Evolutionary conservation across 2,113 vertebrate species (phyloP).

Genomic region (Tachuris rubrigastra): DNA sequence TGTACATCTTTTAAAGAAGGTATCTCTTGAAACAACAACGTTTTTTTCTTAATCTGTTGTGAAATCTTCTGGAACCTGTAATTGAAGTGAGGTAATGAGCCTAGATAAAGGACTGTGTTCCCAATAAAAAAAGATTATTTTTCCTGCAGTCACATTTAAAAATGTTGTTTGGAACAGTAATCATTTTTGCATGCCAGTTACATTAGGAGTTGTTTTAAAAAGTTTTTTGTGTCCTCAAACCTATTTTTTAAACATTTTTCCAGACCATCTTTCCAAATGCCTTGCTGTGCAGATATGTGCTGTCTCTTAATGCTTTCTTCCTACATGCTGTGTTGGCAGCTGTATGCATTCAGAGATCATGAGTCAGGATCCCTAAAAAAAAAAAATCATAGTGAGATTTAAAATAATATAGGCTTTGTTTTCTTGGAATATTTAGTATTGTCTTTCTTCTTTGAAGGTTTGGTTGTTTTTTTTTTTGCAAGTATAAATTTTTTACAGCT

Average conservation of each 20-base stretch:
- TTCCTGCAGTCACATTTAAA: background rate
- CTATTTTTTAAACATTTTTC: background rate
- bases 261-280: background rate
- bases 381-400: background rate
- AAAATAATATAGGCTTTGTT: background rate
- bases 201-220: background rate
- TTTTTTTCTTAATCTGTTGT: background rate
- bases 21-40: background rate
- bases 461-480: background rate
- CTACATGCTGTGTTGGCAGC: constrained; percentile 19
- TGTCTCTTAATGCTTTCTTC: background rate
- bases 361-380: background rate
- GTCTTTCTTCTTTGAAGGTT: background rate
- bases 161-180: background rate
- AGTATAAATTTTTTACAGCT: fast-evolving
- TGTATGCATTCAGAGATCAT: background rate
- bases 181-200: background rate
- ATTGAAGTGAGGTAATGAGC: background rate
- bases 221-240: background rate
- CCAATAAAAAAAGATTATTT: background rate
- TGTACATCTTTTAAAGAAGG: background rate
- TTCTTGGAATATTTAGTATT: background rate
- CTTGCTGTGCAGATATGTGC: constrained; percentile 31
- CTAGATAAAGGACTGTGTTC: background rate
- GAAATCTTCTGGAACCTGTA: constrained; percentile 20